phyloP scores from a whole-genome alignment of 2,888 invertebrate genomes.

The Ecdyonurus torrentis region DNA sequence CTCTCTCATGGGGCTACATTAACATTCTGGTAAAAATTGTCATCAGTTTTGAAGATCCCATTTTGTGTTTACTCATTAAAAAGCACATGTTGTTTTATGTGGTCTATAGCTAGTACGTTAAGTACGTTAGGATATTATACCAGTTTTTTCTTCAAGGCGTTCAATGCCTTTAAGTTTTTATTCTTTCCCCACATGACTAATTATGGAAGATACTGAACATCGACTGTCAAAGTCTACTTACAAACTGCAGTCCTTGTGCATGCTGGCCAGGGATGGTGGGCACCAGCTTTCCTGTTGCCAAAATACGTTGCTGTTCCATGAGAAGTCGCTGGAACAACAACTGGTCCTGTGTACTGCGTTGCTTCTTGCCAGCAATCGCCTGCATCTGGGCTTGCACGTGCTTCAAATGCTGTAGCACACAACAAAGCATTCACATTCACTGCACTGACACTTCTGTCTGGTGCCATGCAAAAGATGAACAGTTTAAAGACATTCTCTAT shows the following conservation, averaged over 20 bases:
- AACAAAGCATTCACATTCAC: conserved; percentile 3
- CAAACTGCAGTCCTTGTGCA: conserved; percentile 22
- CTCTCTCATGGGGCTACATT: too few relatives aligned
- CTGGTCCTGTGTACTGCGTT: conserved; percentile 32
- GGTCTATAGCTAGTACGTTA: too few relatives aligned
- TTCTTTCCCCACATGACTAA: neutral
- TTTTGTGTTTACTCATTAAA: too few relatives aligned
- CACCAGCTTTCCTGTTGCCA: conserved; percentile 51
- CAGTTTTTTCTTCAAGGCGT: too few relatives aligned
- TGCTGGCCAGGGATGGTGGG: conserved; percentile 32
- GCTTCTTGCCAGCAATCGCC: conserved; percentile 34
- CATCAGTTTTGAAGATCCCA: too few relatives aligned
- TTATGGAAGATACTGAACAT: neutral
- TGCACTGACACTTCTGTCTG: neutral
- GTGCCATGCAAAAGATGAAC: neutral
- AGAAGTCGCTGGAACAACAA: conserved; percentile 39
- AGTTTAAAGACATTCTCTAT: neutral
- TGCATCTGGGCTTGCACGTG: conserved; percentile 52
- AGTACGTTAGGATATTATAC: too few relatives aligned
- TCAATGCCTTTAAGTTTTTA: too few relatives aligned
- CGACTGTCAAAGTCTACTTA: conserved; percentile 18
- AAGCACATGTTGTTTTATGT: too few relatives aligned
- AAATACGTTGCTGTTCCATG: conserved; percentile 50
- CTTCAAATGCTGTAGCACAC: conserved; percentile 31
- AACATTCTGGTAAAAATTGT: too few relatives aligned